A percentile compares a stretch with the other conserved stretches of the same genome.
Evolutionary conservation across 2,797 vertebrate species (phyloP).

Genomic region (Sebastes oblongus): DNA sequence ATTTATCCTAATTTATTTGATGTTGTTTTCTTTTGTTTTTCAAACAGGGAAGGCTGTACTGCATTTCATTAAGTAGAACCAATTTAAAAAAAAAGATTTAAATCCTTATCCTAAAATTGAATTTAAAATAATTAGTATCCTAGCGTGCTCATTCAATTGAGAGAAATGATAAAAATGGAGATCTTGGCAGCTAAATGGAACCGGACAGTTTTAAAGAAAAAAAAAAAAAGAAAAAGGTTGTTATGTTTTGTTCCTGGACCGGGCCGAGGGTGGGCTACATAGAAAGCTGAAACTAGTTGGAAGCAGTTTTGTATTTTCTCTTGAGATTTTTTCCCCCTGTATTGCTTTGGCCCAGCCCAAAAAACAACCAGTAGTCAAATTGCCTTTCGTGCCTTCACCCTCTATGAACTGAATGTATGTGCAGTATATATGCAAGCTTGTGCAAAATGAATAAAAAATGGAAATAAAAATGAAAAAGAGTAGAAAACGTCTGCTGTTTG

Average conservation of each 20-base stretch:
- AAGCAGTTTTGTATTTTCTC: constrained; percentile 92
- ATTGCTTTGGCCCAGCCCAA: constrained; percentile 94
- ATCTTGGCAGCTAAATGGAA: constrained; percentile 94
- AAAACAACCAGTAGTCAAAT: constrained; percentile 95
- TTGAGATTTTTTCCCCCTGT: constrained; percentile 87
- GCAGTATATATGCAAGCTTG: constrained; percentile 99
- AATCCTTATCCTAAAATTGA: constrained; percentile 82
- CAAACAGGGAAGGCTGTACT: constrained; percentile 89
- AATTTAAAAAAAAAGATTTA: constrained; percentile 62
- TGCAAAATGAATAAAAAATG: constrained; percentile 95
- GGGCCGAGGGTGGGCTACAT: constrained; percentile 57
- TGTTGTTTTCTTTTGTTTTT: constrained; percentile 90
- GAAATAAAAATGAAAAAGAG: constrained; percentile 75
- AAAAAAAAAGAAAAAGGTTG: constrained; percentile 8
- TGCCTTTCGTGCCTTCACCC: constrained; percentile 99
- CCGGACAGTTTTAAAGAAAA: constrained; percentile 34
- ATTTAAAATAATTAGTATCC: constrained; percentile 34
- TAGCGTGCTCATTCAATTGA: constrained; percentile 32
- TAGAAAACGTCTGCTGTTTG: constrained; percentile 14
- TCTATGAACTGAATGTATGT: constrained; percentile 99
- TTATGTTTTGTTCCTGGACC: constrained; percentile 63
- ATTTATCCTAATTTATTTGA: constrained; percentile 99
- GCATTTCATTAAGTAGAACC: constrained; percentile 92
- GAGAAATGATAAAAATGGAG: constrained; percentile 78
- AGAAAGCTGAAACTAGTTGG: constrained; percentile 88